phyloP scores from a whole-genome alignment of 2,113 vertebrate genomes.

The Macquaria australasica region DNA sequence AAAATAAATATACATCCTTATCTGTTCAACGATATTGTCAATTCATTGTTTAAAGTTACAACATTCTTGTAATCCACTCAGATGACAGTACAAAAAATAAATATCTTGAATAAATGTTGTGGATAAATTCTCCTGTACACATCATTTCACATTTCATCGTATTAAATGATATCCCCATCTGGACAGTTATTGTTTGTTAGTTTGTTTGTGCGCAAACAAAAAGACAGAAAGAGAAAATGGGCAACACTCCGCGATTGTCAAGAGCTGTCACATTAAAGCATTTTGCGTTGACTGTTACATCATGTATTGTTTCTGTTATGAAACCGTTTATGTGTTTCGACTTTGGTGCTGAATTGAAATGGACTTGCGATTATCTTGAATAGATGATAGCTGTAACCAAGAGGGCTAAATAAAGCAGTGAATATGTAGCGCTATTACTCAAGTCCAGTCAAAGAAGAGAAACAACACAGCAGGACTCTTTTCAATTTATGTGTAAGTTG shows the following conservation, averaged over 20 bases:
- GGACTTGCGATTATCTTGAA: constrained; percentile 7
- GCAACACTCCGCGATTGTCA: constrained; percentile 71
- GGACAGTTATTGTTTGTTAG: constrained; percentile 31
- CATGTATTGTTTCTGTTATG: background rate
- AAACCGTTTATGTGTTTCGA: constrained; percentile 26
- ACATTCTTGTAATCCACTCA: constrained; percentile 55
- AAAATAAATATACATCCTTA: constrained; percentile 70
- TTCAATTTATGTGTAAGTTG: constrained; percentile 2
- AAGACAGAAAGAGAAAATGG: constrained; percentile 21
- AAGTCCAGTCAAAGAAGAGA: background rate
- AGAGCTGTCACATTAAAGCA: constrained; percentile 70
- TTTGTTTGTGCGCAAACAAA: constrained; percentile 32
- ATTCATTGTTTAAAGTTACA: constrained; percentile 35
- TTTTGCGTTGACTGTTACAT: constrained; percentile 44
- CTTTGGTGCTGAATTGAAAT: constrained; percentile 1
- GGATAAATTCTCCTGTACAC: constrained; percentile 26
- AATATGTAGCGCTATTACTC: background rate
- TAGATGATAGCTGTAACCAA: background rate
- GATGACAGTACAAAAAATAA: constrained; percentile 55
- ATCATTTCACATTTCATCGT: constrained; percentile 41
- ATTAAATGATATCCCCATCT: background rate
- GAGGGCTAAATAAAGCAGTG: constrained; percentile 1
- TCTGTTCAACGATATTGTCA: constrained; percentile 32
- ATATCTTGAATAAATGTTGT: constrained; percentile 35
- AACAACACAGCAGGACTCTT: constrained; percentile 6